Conservation (phyloP, 2,113 vertebrate genomes). For the Vanacampus margaritifer region DNA sequence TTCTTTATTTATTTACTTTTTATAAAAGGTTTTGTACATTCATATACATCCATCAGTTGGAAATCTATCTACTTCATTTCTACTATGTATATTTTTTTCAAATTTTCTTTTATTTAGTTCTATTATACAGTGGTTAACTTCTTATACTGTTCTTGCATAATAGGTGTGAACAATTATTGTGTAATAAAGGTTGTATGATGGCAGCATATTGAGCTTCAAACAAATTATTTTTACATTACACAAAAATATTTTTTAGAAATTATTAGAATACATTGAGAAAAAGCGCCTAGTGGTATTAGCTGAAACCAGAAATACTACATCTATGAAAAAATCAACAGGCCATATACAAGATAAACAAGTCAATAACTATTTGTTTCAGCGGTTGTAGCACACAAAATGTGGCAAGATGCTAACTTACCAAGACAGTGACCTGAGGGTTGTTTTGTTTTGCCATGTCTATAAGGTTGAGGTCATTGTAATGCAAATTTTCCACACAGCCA, state of each 20-base stretch:
- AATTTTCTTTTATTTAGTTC: neutral
- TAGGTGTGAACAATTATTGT: neutral
- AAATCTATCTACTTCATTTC: too few relatives aligned
- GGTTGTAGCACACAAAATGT: neutral
- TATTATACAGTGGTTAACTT: neutral
- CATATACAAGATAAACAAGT: neutral
- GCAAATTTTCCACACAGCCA: conserved; percentile 92
- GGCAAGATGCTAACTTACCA: conserved; percentile 72
- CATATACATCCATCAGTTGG: too few relatives aligned
- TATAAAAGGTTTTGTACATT: too few relatives aligned
- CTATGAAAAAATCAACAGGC: neutral
- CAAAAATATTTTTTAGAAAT: too few relatives aligned
- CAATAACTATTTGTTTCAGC: neutral
- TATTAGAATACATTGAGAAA: neutral
- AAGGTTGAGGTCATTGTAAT: conserved; percentile 83
- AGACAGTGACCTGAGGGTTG: conserved; percentile 72
- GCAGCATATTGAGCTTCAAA: too few relatives aligned
- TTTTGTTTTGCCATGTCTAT: conserved; percentile 78
- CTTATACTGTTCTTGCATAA: neutral
- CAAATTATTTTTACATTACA: too few relatives aligned
- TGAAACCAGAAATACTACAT: neutral
- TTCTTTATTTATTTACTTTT: too few relatives aligned
- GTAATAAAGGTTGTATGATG: neutral
- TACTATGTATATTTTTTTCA: neutral
- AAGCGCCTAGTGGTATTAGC: neutral